Conservation (phyloP, 92 coral and sea anemone species). For the Epizoanthus fatuus region DNA sequence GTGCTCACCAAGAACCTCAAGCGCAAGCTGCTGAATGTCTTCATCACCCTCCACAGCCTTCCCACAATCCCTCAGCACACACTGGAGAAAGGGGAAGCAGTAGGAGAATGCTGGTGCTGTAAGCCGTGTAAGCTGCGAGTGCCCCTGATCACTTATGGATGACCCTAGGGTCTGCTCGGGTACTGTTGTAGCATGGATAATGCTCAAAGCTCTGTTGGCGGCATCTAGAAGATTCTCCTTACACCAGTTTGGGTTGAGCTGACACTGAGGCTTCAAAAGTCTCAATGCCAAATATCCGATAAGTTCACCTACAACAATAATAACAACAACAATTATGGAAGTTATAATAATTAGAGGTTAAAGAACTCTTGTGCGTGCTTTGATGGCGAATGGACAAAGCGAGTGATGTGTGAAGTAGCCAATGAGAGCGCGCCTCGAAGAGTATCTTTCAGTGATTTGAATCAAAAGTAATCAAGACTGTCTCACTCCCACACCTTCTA, state of each 20-base stretch:
- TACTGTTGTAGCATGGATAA: conserved; percentile 65
- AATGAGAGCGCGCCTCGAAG: conserved; percentile 50
- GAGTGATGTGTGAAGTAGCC: conserved; percentile 39
- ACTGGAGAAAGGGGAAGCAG: conserved; percentile 90
- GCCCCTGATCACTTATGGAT: conserved; percentile 6
- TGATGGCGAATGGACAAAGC: conserved; percentile 23
- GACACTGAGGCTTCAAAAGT: conserved; percentile 79
- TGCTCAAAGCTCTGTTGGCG: conserved; percentile 70
- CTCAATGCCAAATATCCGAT: conserved; percentile 76
- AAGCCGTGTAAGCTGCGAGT: conserved; percentile 50
- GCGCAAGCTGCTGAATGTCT: conserved; percentile 76
- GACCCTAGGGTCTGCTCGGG: conserved; percentile 36
- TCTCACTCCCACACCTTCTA: conserved; percentile 58
- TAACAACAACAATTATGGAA: not conserved
- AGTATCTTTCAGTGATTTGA: conserved; percentile 49
- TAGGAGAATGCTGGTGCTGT: conserved; percentile 89
- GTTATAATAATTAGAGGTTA: not conserved
- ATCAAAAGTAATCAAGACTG: conserved; percentile 28
- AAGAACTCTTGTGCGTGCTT: not conserved
- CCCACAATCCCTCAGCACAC: conserved; percentile 82
- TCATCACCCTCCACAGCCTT: conserved; percentile 78
- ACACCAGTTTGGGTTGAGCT: conserved; percentile 73
- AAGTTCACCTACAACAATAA: conserved; percentile 56
- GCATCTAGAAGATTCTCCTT: conserved; percentile 75
- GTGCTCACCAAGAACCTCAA: conserved; percentile 84